These are phyloP conservation scores for Galeruca laticollis DNA, from an alignment of 2,888 invertebrate genomes.

Conservation along the genomic window DNA sequence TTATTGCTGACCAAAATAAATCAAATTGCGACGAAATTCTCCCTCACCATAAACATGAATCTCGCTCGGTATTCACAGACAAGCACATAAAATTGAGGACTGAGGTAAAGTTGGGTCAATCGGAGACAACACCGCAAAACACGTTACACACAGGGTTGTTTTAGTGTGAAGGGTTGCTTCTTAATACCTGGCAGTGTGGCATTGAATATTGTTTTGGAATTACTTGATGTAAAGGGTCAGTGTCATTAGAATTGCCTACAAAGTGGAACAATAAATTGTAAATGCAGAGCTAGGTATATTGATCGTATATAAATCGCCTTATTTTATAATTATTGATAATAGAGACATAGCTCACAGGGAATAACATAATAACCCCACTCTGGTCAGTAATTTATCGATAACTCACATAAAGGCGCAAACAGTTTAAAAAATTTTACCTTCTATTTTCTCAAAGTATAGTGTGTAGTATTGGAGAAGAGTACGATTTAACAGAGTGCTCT, in stretches of 20 bases:
- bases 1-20: constrained; percentile 50
- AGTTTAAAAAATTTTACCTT: no score
- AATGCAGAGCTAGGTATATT: neutral
- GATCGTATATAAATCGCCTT: neutral
- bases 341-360: no score
- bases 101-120: constrained; percentile 9
- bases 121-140: constrained; percentile 24
- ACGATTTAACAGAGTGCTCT: no score
- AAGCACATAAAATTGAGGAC: constrained; percentile 30
- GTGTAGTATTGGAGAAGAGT: no score
- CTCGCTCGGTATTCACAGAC: constrained; percentile 27
- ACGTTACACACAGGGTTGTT: neutral
- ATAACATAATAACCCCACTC: no score
- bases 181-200: neutral
- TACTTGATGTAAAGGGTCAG: neutral
- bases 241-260: no score
- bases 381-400: no score
- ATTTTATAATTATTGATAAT: no score
- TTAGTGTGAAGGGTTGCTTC: neutral
- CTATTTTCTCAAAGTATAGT: no score
- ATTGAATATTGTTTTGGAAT: neutral
- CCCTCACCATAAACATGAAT: constrained; percentile 43
- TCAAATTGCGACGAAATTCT: constrained; percentile 44
- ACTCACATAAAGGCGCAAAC: no score
- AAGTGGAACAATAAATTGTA: neutral